These are phyloP conservation scores for Miltochrista miniata DNA, from an alignment of 2,888 invertebrate genomes.

Conservation along the genomic window DNA sequence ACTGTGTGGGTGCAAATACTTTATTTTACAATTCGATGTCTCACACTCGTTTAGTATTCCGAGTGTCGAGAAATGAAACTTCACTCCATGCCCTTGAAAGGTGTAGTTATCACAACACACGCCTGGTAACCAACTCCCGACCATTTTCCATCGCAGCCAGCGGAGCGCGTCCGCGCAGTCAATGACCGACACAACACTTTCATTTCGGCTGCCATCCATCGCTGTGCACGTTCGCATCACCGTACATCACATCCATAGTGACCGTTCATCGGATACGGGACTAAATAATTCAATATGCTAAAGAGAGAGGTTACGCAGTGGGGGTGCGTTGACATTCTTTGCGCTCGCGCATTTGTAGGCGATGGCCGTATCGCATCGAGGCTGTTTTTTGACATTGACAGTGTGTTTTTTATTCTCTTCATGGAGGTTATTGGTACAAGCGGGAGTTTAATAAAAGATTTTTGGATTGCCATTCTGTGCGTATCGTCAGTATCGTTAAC, in stretches of 20 bases:
- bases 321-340: slow-evolving; percentile 40
- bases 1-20: neutral
- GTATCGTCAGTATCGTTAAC: neutral
- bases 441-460: slow-evolving; percentile 19
- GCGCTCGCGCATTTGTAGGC: slow-evolving; percentile 33
- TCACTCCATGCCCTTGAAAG: slow-evolving; percentile 37
- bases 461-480: neutral
- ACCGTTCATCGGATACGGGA: slow-evolving; percentile 19
- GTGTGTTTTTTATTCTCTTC: slow-evolving; percentile 29
- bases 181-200: slow-evolving; percentile 53
- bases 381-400: slow-evolving; percentile 55
- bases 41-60: slow-evolving; percentile 1
- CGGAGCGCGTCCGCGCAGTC: slow-evolving; percentile 46
- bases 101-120: slow-evolving; percentile 14
- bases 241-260: slow-evolving; percentile 3
- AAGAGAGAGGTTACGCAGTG: slow-evolving; percentile 21
- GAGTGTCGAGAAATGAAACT: slow-evolving; percentile 11
- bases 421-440: slow-evolving; percentile 30
- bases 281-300: slow-evolving; percentile 22
- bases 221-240: slow-evolving; percentile 18
- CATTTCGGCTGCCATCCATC: slow-evolving; percentile 30
- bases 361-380: slow-evolving; percentile 31
- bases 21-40: neutral
- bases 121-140: slow-evolving; percentile 29
- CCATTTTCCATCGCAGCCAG: slow-evolving; percentile 46